These are phyloP conservation scores for Gallinago solitaria DNA, from an alignment of 2,797 vertebrate species.

Conservation along the genomic window DNA sequence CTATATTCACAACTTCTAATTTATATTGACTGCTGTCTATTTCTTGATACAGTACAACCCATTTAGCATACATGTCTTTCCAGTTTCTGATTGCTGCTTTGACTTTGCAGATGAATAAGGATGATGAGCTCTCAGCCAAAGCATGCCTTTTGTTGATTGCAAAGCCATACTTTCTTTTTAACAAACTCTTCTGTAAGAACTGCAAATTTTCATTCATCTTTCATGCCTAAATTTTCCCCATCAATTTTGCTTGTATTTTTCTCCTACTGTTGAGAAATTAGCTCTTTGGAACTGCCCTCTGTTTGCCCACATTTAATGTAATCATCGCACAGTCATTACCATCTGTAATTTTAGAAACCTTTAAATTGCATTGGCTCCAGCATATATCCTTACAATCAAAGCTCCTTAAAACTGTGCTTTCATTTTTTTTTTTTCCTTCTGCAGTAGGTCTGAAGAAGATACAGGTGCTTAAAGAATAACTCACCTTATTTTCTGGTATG, in stretches of 20 bases:
- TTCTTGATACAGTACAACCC: neutral
- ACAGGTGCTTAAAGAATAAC: slow-evolving; percentile 1
- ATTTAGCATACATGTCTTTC: neutral
- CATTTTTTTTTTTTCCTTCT: slow-evolving; percentile 17
- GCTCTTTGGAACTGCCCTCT: slow-evolving; percentile 43
- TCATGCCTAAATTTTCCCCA: slow-evolving; percentile 12
- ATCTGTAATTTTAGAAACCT: slow-evolving; percentile 37
- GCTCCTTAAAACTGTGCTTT: neutral
- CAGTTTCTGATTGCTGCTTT: slow-evolving; percentile 53
- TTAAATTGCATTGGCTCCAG: slow-evolving; percentile 19
- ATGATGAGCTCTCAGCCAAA: slow-evolving; percentile 45
- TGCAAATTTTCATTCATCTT: slow-evolving; percentile 40
- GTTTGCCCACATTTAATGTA: slow-evolving; percentile 55
- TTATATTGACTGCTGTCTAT: slow-evolving; percentile 13
- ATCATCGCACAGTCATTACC: slow-evolving; percentile 28
- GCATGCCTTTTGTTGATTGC: slow-evolving; percentile 34
- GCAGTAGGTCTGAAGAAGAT: neutral
- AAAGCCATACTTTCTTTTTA: neutral
- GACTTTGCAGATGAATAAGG: slow-evolving; percentile 38
- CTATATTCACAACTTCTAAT: neutral
- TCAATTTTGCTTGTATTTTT: slow-evolving; percentile 35
- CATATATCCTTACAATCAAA: slow-evolving; percentile 15
- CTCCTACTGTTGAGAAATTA: slow-evolving; percentile 44
- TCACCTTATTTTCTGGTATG: slow-evolving; percentile 5
- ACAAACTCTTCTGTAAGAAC: neutral